Conservation (phyloP, 2,888 invertebrate species). For the Ormyrus thymus region DNA sequence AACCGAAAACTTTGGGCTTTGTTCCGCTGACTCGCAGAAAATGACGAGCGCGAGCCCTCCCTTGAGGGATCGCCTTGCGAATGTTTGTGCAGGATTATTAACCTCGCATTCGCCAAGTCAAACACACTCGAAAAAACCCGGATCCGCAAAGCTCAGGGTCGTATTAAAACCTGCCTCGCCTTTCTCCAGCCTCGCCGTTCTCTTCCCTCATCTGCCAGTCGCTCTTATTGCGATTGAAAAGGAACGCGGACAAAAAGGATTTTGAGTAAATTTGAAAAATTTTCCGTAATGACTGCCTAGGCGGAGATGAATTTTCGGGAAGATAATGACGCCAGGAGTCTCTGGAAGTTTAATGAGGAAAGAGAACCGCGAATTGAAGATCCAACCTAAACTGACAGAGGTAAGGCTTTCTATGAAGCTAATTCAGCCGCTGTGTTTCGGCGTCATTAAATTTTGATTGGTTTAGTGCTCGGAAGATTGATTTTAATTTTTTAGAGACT, state of each 20-base stretch:
- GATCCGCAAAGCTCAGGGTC: constrained; percentile 43
- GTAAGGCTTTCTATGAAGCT: too few relatives aligned
- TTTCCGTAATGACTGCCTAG: too few relatives aligned
- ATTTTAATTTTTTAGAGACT: too few relatives aligned
- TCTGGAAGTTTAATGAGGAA: too few relatives aligned
- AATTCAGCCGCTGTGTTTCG: too few relatives aligned
- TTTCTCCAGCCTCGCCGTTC: neutral
- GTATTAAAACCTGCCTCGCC: constrained; percentile 30
- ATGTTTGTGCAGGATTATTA: constrained; percentile 56
- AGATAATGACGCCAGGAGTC: too few relatives aligned
- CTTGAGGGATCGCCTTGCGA: constrained; percentile 36
- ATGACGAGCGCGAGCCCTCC: constrained; percentile 28
- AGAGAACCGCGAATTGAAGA: too few relatives aligned
- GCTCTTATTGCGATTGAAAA: constrained; percentile 29
- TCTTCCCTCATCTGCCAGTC: neutral
- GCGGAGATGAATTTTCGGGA: too few relatives aligned
- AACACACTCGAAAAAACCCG: constrained; percentile 52
- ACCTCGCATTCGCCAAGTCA: constrained; percentile 53
- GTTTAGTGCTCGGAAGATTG: too few relatives aligned
- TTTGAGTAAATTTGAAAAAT: too few relatives aligned
- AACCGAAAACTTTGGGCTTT: constrained; percentile 51
- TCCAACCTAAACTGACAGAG: too few relatives aligned
- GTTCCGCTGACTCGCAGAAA: constrained; percentile 52
- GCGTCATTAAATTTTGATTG: too few relatives aligned
- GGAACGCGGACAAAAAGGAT: neutral